These are phyloP conservation scores for Cyrtorhinus lividipennis DNA, from an alignment of 1,140 invertebrate species.

Conservation along the genomic window DNA sequence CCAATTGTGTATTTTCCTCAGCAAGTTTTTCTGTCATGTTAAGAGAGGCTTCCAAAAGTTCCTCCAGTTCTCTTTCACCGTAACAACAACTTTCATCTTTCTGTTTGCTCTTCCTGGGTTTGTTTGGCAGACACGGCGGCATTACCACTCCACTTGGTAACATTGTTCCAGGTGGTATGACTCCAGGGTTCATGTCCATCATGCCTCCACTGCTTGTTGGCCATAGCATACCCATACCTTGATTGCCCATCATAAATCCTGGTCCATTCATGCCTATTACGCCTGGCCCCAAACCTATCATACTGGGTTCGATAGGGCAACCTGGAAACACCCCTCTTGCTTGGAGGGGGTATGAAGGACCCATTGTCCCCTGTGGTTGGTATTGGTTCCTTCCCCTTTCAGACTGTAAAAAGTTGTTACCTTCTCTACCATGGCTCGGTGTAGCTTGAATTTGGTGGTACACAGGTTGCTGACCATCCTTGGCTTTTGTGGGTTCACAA, in stretches of 20 bases:
- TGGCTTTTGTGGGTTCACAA: slow-evolving; percentile 18
- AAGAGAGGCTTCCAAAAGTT: slow-evolving; percentile 40
- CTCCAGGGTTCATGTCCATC: neutral
- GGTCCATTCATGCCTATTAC: too few relatives aligned
- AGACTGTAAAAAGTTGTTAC: neutral
- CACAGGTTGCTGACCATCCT: neutral
- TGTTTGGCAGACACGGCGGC: neutral
- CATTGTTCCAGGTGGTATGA: neutral
- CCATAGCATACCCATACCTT: neutral
- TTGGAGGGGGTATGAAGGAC: neutral
- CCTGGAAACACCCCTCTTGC: neutral
- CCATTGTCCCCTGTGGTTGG: neutral
- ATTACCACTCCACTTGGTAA: neutral
- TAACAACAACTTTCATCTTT: neutral
- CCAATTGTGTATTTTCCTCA: slow-evolving; percentile 42
- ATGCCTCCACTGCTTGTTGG: neutral
- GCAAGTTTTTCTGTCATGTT: slow-evolving; percentile 45
- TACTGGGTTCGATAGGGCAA: neutral
- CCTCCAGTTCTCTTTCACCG: slow-evolving; percentile 33
- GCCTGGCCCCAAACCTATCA: too few relatives aligned
- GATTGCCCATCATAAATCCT: neutral
- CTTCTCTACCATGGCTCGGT: neutral
- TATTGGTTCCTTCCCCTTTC: neutral
- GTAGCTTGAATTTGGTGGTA: slow-evolving; percentile 10
- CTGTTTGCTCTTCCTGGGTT: neutral